Evolutionary conservation across 2,797 vertebrate genomes (phyloP).

Genomic region (Sebastes aleutianus): DNA sequence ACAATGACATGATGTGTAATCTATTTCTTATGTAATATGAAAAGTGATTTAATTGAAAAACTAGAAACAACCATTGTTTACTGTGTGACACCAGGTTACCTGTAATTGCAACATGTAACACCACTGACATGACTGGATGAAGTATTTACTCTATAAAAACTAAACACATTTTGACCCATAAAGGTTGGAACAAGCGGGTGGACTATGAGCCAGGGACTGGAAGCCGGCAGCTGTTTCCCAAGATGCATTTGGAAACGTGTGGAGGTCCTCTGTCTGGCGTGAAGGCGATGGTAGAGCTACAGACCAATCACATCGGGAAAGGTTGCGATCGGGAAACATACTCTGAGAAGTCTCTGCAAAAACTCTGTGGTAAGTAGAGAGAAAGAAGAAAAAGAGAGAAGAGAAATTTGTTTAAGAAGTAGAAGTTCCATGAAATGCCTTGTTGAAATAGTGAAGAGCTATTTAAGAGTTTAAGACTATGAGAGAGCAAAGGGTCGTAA

Average conservation of each 20-base stretch:
- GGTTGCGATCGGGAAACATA: conserved; percentile 95
- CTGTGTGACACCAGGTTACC: background rate
- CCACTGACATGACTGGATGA: background rate
- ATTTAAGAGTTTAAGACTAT: conserved; percentile 5
- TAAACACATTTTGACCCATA: conserved; percentile 11
- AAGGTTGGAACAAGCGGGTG: conserved; percentile 93
- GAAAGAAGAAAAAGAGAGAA: background rate
- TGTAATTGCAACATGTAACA: background rate
- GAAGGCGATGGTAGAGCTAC: conserved; percentile 88
- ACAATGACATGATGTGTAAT: background rate
- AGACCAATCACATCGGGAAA: conserved; percentile 92
- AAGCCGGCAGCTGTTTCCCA: conserved; percentile 91
- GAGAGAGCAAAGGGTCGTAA: conserved; percentile 18
- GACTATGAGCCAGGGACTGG: conserved; percentile 94
- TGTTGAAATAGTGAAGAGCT: conserved; percentile 18
- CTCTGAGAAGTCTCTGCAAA: conserved; percentile 94
- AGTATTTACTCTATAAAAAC: background rate
- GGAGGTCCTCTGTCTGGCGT: conserved; percentile 91
- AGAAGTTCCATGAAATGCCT: background rate
- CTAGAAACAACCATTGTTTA: background rate
- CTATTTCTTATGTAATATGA: too few relatives aligned
- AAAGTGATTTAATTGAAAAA: background rate
- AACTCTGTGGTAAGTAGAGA: conserved; percentile 88
- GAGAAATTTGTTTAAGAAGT: background rate
- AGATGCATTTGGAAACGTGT: conserved; percentile 92